Evolutionary conservation across 2,797 vertebrate species (phyloP).

Genomic region (Sebastes taczanowskii): DNA sequence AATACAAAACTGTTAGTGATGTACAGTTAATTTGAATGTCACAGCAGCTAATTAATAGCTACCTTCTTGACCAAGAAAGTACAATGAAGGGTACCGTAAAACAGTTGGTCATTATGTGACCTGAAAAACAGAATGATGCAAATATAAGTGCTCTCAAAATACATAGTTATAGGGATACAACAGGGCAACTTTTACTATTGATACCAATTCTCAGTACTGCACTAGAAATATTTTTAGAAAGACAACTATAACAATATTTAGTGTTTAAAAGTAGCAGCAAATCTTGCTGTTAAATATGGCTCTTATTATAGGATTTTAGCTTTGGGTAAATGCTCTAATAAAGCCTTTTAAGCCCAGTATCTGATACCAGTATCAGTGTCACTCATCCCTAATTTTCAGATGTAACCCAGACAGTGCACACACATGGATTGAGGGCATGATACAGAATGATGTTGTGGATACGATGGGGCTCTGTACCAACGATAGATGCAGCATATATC

Average conservation of each 20-base stretch:
- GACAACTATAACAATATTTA: conserved; percentile 16
- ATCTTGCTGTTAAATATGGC: conserved; percentile 8
- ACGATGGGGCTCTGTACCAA: conserved; percentile 16
- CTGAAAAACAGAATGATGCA: background rate
- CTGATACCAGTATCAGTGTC: conserved; percentile 30
- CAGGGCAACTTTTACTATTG: background rate
- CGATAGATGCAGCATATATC: conserved; percentile 18
- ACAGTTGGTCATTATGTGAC: background rate
- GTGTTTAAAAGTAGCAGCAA: conserved; percentile 29
- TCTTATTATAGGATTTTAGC: conserved; percentile 13
- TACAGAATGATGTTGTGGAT: conserved; percentile 23
- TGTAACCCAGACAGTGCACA: conserved; percentile 14
- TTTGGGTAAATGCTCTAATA: background rate
- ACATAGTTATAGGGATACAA: background rate
- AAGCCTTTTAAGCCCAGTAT: conserved; percentile 18
- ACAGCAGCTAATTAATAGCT: background rate
- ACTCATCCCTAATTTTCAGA: conserved; percentile 32
- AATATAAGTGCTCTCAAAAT: conserved; percentile 1
- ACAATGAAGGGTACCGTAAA: background rate
- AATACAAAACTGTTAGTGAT: conserved; percentile 17
- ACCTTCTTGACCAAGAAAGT: background rate
- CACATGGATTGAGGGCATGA: conserved; percentile 16
- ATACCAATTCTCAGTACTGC: background rate
- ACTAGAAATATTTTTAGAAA: conserved; percentile 12
- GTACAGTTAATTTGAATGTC: conserved; percentile 9